Conservation (phyloP, 2,797 vertebrate species). For the Fistularia commersonii region DNA sequence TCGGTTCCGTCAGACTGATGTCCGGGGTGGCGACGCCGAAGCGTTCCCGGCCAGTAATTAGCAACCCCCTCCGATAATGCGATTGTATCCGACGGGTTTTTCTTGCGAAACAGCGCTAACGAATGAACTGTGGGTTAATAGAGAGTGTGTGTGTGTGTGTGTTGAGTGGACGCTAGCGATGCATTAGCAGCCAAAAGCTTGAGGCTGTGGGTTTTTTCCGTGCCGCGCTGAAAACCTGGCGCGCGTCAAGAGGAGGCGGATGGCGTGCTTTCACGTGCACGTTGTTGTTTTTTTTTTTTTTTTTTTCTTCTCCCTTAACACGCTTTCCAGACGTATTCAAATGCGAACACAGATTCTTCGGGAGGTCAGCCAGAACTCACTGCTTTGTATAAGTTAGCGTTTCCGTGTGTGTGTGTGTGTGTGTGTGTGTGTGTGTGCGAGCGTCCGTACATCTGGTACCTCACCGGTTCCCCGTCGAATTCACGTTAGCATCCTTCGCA, state of each 20-base stretch:
- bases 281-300: too few species aligned
- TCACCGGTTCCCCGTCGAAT: too few species aligned
- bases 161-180: conserved; percentile 46
- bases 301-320: too few species aligned
- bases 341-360: conserved; percentile 27
- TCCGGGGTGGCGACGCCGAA: conserved; percentile 59
- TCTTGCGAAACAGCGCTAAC: conserved; percentile 58
- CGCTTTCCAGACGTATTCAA: conserved; percentile 33
- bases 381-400: conserved; percentile 39
- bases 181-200: conserved; percentile 50
- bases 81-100: conserved; percentile 50
- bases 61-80: conserved; percentile 51
- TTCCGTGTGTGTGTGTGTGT: conserved; percentile 54
- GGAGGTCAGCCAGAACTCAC: conserved; percentile 48
- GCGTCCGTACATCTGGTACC: too few species aligned
- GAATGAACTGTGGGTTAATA: conserved; percentile 72
- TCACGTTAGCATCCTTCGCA: too few species aligned
- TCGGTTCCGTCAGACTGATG: conserved; percentile 65
- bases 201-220: too few species aligned
- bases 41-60: conserved; percentile 70
- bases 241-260: too few species aligned
- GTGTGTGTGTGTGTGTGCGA: conserved; percentile 46
- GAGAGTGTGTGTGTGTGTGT: conserved; percentile 66
- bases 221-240: too few species aligned
- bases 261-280: too few species aligned